These are phyloP conservation scores for Odontocolon sp. DNA, from an alignment of 2,888 invertebrate genomes.

Conservation along the genomic window DNA sequence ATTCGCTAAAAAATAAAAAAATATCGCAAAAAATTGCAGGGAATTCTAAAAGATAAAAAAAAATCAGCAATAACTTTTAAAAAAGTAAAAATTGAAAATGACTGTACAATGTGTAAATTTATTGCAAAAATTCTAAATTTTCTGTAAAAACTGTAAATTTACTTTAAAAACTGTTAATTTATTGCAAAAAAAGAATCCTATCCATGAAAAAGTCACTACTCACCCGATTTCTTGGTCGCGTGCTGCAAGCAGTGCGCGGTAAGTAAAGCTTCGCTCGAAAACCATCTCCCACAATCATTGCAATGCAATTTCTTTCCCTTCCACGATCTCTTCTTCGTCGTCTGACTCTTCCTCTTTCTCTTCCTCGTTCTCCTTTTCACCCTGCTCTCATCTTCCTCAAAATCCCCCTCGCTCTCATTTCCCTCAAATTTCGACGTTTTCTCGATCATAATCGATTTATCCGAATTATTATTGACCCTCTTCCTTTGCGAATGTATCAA, in stretches of 20 bases:
- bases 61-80: no score
- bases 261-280: slow-evolving; percentile 71
- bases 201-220: no score
- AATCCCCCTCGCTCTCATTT: slow-evolving; percentile 35
- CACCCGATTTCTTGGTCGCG: slow-evolving; percentile 76
- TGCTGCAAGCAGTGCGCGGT: slow-evolving; percentile 75
- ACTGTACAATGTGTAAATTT: no score
- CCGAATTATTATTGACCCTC: slow-evolving; percentile 7
- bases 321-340: slow-evolving; percentile 63
- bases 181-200: no score
- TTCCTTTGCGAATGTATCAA: slow-evolving; percentile 68
- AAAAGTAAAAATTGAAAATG: slow-evolving; percentile 1
- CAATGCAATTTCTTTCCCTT: slow-evolving; percentile 72
- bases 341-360: slow-evolving; percentile 53
- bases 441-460: slow-evolving; percentile 9
- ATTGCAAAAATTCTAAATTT: no score
- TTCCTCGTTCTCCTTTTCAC: slow-evolving; percentile 35
- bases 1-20: no score
- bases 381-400: slow-evolving; percentile 15
- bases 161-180: no score
- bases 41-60: no score
- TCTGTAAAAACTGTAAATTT: no score
- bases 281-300: slow-evolving; percentile 74
- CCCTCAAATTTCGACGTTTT: slow-evolving; percentile 4
- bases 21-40: no score